These are phyloP conservation scores for Opisthograptis luteolata DNA, from an alignment of 2,888 invertebrate species.

Conservation along the genomic window DNA sequence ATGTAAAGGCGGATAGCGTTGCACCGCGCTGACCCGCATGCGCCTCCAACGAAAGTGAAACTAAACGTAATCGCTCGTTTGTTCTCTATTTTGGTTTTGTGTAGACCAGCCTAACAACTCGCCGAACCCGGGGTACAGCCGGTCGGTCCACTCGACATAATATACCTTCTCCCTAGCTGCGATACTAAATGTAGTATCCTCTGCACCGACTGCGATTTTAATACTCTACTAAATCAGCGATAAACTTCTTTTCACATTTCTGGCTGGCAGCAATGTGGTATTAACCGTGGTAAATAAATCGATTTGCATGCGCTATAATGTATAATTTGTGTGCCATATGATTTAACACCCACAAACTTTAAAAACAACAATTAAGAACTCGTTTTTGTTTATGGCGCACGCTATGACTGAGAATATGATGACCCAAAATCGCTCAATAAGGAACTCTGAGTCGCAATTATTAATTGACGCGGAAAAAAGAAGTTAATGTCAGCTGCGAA, in stretches of 20 bases:
- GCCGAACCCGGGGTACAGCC: slow-evolving; percentile 25
- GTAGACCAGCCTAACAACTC: slow-evolving; percentile 36
- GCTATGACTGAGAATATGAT: slow-evolving; percentile 33
- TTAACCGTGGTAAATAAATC: slow-evolving; percentile 54
- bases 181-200: slow-evolving; percentile 4
- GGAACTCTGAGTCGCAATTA: slow-evolving; percentile 30
- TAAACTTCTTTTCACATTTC: slow-evolving; percentile 31
- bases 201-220: slow-evolving; percentile 8
- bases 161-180: slow-evolving; percentile 4
- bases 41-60: slow-evolving; percentile 73
- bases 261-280: slow-evolving; percentile 40
- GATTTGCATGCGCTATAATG: slow-evolving; percentile 48
- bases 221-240: slow-evolving; percentile 12
- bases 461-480: slow-evolving; percentile 49
- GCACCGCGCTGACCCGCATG: slow-evolving; percentile 62
- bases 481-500: slow-evolving; percentile 45
- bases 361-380: slow-evolving; percentile 42
- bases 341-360: slow-evolving; percentile 54
- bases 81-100: slow-evolving; percentile 57
- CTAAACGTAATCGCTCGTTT: slow-evolving; percentile 59
- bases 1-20: slow-evolving; percentile 42
- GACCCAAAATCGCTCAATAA: slow-evolving; percentile 35
- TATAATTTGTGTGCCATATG: slow-evolving; percentile 48
- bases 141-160: slow-evolving; percentile 1
- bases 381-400: slow-evolving; percentile 38